Evolutionary conservation across 2,113 vertebrate genomes (phyloP).

Genomic region (Epinephelus moara): DNA sequence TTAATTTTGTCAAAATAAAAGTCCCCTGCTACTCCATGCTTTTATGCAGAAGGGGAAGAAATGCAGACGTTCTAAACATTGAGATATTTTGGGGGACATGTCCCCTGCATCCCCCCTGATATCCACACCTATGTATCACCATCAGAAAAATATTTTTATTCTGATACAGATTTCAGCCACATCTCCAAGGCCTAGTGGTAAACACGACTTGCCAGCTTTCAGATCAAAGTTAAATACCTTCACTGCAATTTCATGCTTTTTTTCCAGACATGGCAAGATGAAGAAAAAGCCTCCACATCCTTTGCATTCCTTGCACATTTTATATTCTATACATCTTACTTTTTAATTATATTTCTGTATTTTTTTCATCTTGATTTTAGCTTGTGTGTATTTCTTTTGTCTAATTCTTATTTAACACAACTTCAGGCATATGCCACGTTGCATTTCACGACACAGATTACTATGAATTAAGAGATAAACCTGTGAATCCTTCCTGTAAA

Average conservation of each 20-base stretch:
- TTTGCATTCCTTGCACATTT: not conserved
- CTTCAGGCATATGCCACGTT: not conserved
- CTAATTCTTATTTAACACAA: too few relatives aligned
- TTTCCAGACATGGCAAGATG: not conserved
- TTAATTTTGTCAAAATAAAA: too few relatives aligned
- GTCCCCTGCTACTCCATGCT: too few relatives aligned
- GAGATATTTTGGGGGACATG: too few relatives aligned
- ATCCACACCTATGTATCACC: too few relatives aligned
- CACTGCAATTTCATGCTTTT: not conserved
- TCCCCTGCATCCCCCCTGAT: too few relatives aligned
- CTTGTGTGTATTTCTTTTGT: not conserved
- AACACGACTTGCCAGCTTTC: not conserved
- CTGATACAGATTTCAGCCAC: not conserved
- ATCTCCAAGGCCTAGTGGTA: not conserved
- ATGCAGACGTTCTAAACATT: too few relatives aligned
- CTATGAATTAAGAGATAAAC: not conserved
- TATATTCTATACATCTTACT: not conserved
- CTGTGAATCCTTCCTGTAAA: slow-evolving; percentile 2
- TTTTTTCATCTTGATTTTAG: not conserved
- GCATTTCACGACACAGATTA: slow-evolving; percentile 1
- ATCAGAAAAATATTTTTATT: not conserved
- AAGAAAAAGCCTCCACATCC: not conserved
- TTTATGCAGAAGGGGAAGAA: too few relatives aligned
- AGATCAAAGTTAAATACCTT: not conserved
- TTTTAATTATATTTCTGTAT: not conserved